A percentile compares a stretch with the other conserved stretches of the same genome.
These are phyloP conservation scores for Periphyllus acericola DNA, from an alignment of 2,888 invertebrate species.

Conservation along the genomic window DNA sequence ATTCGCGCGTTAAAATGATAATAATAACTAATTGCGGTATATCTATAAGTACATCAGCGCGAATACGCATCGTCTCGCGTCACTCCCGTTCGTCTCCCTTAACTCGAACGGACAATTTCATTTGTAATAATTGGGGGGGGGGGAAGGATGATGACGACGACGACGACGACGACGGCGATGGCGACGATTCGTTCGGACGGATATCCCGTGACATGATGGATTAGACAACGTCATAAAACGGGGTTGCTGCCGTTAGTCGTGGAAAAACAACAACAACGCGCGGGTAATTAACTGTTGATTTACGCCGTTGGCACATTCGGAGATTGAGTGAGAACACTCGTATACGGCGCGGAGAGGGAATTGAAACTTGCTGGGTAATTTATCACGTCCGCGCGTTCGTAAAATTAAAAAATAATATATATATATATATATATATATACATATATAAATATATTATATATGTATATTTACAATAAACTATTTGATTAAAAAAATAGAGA, in stretches of 20 bases:
- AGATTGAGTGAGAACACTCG: slow-evolving; percentile 34
- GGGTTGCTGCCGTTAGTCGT: slow-evolving; percentile 38
- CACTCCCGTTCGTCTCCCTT: background rate
- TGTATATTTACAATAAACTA: background rate
- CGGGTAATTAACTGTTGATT: slow-evolving; percentile 60
- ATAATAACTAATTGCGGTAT: background rate
- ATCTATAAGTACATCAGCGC: background rate
- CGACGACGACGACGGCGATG: background rate
- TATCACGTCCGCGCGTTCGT: slow-evolving; percentile 47
- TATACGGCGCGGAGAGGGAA: slow-evolving; percentile 7
- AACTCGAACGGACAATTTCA: slow-evolving; percentile 53
- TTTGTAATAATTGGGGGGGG: slow-evolving; percentile 31
- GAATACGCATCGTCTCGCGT: background rate
- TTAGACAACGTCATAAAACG: slow-evolving; percentile 50
- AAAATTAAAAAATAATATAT: slow-evolving; percentile 31
- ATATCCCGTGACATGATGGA: slow-evolving; percentile 61
- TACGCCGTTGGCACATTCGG: slow-evolving; percentile 53
- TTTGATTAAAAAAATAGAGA: slow-evolving; percentile 26
- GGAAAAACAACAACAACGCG: slow-evolving; percentile 52
- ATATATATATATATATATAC: background rate
- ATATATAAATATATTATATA: background rate
- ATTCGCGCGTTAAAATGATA: background rate
- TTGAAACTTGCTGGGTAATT: slow-evolving; percentile 55
- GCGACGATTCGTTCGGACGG: slow-evolving; percentile 31
- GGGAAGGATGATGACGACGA: background rate